These are phyloP conservation scores for Tiphia femorata DNA, from an alignment of 2,888 invertebrate genomes.

Conservation along the genomic window DNA sequence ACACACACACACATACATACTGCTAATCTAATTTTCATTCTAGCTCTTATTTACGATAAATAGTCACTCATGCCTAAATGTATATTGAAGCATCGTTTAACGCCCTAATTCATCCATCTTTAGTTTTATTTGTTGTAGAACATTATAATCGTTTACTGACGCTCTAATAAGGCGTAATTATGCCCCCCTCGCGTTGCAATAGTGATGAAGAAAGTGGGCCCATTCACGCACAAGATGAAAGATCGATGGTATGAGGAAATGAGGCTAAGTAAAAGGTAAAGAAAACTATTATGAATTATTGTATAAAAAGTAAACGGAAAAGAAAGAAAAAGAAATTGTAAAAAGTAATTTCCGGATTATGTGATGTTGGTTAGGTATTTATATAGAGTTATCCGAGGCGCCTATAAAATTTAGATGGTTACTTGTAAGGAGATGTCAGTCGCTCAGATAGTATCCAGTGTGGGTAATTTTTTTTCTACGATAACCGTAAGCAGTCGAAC, in stretches of 20 bases:
- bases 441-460: conserved; percentile 35
- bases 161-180: no score
- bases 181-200: neutral
- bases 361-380: conserved; percentile 37
- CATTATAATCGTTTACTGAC: no score
- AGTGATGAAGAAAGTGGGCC: no score
- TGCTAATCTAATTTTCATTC: no score
- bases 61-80: no score
- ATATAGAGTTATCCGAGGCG: conserved; percentile 24
- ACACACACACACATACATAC: no score
- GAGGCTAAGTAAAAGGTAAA: conserved; percentile 37
- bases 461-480: conserved; percentile 37
- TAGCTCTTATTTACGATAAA: no score
- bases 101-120: no score
- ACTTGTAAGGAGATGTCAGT: conserved; percentile 7
- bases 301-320: no score
- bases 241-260: conserved; percentile 20
- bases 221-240: conserved; percentile 12
- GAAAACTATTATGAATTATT: conserved; percentile 25
- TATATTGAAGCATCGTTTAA: no score
- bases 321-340: conserved; percentile 37
- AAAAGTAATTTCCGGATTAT: conserved; percentile 34
- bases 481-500: conserved; percentile 13
- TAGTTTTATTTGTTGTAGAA: no score
- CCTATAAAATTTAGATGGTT: conserved; percentile 8